Base-by-base conservation (phyloP, 2,113 vertebrate genomes). In the Cettia cetti region DNA sequence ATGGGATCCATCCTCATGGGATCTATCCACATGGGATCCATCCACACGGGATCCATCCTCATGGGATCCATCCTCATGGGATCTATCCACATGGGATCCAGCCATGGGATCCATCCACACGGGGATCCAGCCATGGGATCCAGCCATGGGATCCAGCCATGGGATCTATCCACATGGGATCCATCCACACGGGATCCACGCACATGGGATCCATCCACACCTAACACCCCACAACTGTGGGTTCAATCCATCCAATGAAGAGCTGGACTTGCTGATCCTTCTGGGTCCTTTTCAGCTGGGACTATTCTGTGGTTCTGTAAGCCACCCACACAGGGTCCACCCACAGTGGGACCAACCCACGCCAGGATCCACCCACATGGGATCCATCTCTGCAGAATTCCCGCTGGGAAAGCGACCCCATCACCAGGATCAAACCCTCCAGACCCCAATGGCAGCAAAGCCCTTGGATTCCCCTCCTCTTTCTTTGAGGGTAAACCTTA, bases 141-240 rank as follows among this genome's bases (percentile, higher is more conserved):
- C n/a, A 35, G 24, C 56, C 56, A 23, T 9, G n/a, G n/a, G n/a
- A n/a, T n/a, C n/a, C n/a, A n/a, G n/a, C n/a, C n/a, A 24, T 16
- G 56, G 56, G 57, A 59, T 35, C n/a, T 22, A 47, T 10, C 19
- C 11, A n/a, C n/a, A n/a, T n/a, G 56, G 56, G 33, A 57, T 2
- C n/a, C n/a, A 35, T 35, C 56, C 56, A 23, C 14, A 24, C 11
- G 56, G 56, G 56, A 59, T 35, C 33, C n/a, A n/a, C n/a, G n/a
- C n/a, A 16, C 52, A 30, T 18, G n/a, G 39, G 61, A 77, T 33
- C n/a, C 24, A 49, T 2, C 5, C 76, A 49, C 66, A 28, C n/a
- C 50, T 2, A 6, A 1, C 2, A 39, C 10, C 69, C 9, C 82
- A n/a, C 26, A 28, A 0, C 2, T 15, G 19, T 6, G 50, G n/a